Conservation (phyloP, 1,140 invertebrate genomes). For the Leptestheria dahalacensis region DNA sequence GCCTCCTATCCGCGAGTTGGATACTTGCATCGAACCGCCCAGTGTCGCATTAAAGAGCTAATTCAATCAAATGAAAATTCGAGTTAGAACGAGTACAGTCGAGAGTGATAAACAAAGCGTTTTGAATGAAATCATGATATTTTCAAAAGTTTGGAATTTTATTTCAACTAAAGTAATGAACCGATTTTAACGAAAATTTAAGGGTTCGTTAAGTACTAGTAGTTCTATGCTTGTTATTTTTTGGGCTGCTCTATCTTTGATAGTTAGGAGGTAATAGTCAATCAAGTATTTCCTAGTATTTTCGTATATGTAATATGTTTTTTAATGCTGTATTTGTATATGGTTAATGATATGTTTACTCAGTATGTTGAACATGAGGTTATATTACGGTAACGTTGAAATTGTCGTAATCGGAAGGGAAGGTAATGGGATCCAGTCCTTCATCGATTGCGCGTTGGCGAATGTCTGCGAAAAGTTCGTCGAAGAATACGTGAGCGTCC, state of each 20-base stretch:
- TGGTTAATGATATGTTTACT: no score
- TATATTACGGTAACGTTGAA: constrained; percentile 13
- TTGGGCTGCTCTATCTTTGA: no score
- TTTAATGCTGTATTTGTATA: no score
- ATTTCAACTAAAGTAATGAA: no score
- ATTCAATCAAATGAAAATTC: background rate
- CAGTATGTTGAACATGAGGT: no score
- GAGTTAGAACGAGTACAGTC: no score
- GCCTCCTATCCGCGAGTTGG: constrained; percentile 4
- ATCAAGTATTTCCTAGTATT: background rate
- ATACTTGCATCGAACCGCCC: constrained; percentile 1
- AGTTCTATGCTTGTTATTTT: no score
- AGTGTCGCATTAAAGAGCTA: constrained; percentile 8
- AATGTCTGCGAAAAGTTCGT: constrained; percentile 7
- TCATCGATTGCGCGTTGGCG: background rate
- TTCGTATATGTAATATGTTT: background rate
- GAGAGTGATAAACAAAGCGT: no score
- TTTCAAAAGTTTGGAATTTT: no score
- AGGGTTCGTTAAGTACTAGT: no score
- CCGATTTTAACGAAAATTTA: no score
- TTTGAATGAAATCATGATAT: no score
- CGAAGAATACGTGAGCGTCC: constrained; percentile 8
- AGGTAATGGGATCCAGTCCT: constrained; percentile 3
- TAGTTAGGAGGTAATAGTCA: background rate
- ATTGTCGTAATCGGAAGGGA: constrained; percentile 4